Evolutionary conservation across 2,113 vertebrate species (phyloP), one percentile per base, ranked within the genome.

Genomic region (Spizaetus ornatus): DNA sequence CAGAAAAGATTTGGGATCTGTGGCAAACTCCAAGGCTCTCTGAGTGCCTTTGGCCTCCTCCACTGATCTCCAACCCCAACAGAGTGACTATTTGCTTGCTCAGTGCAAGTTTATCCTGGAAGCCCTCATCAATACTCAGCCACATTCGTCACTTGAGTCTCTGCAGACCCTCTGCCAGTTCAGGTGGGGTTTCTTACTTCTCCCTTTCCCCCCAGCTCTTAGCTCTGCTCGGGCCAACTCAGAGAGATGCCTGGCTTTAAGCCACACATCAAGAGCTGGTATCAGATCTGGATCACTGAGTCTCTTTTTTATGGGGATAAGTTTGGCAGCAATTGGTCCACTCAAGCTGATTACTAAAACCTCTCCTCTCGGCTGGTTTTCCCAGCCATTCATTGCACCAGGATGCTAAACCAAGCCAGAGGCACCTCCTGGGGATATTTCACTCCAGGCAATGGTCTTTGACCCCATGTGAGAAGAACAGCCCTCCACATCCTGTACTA

Each of bases 31-130:
- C 59, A 63, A 74, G 59, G 67, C 73, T 96, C 50, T 87, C 70
- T 43, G 62, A 82, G 89, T 94, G 66, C 69, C 85, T 56, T 82
- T 95, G 93, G 95, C 91, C 91, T 94, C 93, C 84, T 95, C 31
- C 3, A 0, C 66, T 29, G 52, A n/a, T 94, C 90, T 88, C 90
- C 90, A 96, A 0, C 48, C 92, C 87, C 93, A 88, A 19, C 27
- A 95, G 38, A 94, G 81, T 31, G 79, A 93, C 79, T 96, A 7
- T 94, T 95, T 86, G 53, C 94, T 67, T 59, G 55, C 88, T 77
- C 38, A n/a, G 80, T 70, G 87, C 66, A 42, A 96, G 96, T 97
- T 97, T 97, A 97, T 92, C 87, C 96, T 97, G 96, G 96, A 97
- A 96, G 16, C 87, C 38, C 55, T 93, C 66, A 17, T 7, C 42